phyloP scores from a whole-genome alignment of 2,888 invertebrate genomes.

The Lypha dubia region DNA sequence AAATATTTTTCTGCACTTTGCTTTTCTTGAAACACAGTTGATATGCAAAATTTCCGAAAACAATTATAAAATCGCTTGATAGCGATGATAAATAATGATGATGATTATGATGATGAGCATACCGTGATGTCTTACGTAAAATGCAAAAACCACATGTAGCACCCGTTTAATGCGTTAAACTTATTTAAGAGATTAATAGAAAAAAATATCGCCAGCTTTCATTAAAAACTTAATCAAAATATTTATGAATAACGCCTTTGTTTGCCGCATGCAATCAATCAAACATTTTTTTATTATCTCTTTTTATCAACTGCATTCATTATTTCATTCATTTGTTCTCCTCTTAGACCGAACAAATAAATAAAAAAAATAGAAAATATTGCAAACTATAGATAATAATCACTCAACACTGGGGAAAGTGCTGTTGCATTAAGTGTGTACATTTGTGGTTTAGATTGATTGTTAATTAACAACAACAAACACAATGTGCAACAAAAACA shows the following conservation, averaged over 20 bases:
- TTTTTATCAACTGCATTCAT: slow-evolving; percentile 35
- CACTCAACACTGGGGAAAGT: slow-evolving; percentile 63
- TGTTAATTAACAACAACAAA: slow-evolving; percentile 70
- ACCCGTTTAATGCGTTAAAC: slow-evolving; percentile 22
- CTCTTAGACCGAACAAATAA: slow-evolving; percentile 26
- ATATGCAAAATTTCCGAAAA: background rate
- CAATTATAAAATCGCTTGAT: background rate
- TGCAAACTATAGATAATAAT: slow-evolving; percentile 54
- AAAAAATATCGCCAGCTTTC: slow-evolving; percentile 10
- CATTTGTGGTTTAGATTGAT: slow-evolving; percentile 55
- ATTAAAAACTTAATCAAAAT: slow-evolving; percentile 58
- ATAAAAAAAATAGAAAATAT: slow-evolving; percentile 9
- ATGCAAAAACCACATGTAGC: slow-evolving; percentile 5
- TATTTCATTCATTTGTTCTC: slow-evolving; percentile 26
- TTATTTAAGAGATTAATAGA: background rate
- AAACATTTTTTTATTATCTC: background rate
- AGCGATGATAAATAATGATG: too few relatives aligned
- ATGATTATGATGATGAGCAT: background rate
- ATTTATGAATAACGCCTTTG: slow-evolving; percentile 29
- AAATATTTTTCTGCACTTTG: slow-evolving; percentile 4
- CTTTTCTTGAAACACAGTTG: background rate
- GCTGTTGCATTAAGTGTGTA: slow-evolving; percentile 27
- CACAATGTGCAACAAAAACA: slow-evolving; percentile 51
- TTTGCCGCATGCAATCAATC: slow-evolving; percentile 53
- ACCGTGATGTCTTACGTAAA: slow-evolving; percentile 9